A percentile compares a stretch with the other conserved stretches of the same genome.
phyloP scores from a whole-genome alignment of 2,888 invertebrate species.

The Eulithis testata region DNA sequence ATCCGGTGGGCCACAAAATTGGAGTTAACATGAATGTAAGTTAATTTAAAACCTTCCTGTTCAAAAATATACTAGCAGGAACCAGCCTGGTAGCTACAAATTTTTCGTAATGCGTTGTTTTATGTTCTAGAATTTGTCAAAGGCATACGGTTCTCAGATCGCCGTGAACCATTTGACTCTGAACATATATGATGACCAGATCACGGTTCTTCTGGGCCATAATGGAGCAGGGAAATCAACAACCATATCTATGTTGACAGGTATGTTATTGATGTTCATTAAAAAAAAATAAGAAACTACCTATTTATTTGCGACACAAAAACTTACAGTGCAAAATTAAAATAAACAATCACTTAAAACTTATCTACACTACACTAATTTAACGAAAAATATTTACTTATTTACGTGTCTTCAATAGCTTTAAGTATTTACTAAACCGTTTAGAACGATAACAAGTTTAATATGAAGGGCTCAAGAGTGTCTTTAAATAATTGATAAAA shows the following conservation, averaged over 20 bases:
- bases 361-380: no score
- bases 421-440: constrained; percentile 17
- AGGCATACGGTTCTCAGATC: constrained; percentile 83
- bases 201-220: constrained; percentile 88
- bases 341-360: no score
- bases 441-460: constrained; percentile 10
- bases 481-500: constrained; percentile 26
- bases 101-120: background rate
- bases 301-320: no score
- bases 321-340: no score
- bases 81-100: background rate
- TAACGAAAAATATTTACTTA: constrained; percentile 2
- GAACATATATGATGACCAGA: constrained; percentile 95
- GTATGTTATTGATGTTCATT: constrained; percentile 54
- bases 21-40: constrained; percentile 80
- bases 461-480: constrained; percentile 14
- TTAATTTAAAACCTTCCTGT: no score
- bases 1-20: constrained; percentile 70
- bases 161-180: constrained; percentile 89
- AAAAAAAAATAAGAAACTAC: no score
- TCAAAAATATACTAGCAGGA: background rate
- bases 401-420: background rate
- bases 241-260: constrained; percentile 96
- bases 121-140: constrained; percentile 85
- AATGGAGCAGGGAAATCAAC: constrained; percentile 98